Base-by-base conservation (phyloP, 1,140 invertebrate genomes). In the Orius laevigatus region DNA sequence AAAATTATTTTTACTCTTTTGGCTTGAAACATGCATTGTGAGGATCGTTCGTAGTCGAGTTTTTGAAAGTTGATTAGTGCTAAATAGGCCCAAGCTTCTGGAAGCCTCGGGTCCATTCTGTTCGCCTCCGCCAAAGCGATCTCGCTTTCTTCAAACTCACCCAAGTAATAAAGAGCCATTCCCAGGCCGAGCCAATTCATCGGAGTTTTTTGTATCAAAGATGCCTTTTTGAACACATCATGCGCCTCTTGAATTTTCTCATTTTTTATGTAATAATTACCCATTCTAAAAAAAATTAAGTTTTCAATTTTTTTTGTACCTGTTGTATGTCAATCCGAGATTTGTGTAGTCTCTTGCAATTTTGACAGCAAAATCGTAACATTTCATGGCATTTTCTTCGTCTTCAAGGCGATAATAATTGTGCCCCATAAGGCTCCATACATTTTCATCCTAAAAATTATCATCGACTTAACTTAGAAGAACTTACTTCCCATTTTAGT, bases 101-200 rank as follows among this genome's bases (percentile, higher is more conserved):
- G 53, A 49, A 54, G 51, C 8, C 46, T 56, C 20, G 48, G 54
- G 39, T 60, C 59, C 38, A 60, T 14, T n/a, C 49, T 36, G 47
- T 59, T 60, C 8, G 58, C 57, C 49, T 59, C 55, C 0, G 39
- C 25, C 19, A 59, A 55, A 9, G 54, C 54, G 1, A 46, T 9
- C 48, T 59, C 58, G n/a, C 58, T 58, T n/a, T 60, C 51, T n/a
- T 50, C 33, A 8, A 53, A 47, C 9, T 55, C 44, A 46, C 48
- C 36, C 19, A 55, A 9, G 55, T 57, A 43, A 35, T 50, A 58
- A 25, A 42, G 52, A 5, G 54, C 42, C 36, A 53, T 56, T 18
- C 57, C 59, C 8, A 55, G 40, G 10, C 53, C 51, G 2, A 57
- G 51, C 59, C 59, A 60, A 31, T 53, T 50, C 18, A 55, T 46